Evolutionary conservation across 2,113 vertebrate genomes (phyloP).

Genomic region (Epinephelus lanceolatus): DNA sequence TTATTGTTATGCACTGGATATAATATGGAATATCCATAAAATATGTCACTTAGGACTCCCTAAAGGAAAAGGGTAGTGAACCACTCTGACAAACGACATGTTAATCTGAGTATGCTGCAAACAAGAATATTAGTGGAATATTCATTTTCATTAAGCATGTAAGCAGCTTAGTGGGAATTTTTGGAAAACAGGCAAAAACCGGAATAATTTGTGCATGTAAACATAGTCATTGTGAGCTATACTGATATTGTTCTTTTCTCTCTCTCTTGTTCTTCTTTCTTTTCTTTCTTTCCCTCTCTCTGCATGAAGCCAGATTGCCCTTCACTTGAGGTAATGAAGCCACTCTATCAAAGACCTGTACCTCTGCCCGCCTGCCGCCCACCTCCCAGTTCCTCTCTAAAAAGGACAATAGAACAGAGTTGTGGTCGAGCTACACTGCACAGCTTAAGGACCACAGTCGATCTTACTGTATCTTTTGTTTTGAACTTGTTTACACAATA

Average conservation of each 20-base stretch:
- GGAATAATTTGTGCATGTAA: too few relatives aligned
- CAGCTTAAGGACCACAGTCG: slow-evolving; percentile 48
- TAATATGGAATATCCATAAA: too few relatives aligned
- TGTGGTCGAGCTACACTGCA: slow-evolving; percentile 45
- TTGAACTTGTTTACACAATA: slow-evolving; percentile 27
- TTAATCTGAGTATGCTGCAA: too few relatives aligned
- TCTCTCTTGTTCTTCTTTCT: rapidly evolving
- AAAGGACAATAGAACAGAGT: slow-evolving; percentile 50
- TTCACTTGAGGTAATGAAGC: slow-evolving; percentile 83
- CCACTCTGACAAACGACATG: too few relatives aligned
- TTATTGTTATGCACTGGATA: too few relatives aligned
- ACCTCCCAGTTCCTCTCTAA: slow-evolving; percentile 41
- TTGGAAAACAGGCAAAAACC: too few relatives aligned
- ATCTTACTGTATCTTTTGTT: slow-evolving; percentile 44
- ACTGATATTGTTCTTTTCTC: not conserved
- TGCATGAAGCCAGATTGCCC: slow-evolving; percentile 78
- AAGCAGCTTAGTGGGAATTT: too few relatives aligned
- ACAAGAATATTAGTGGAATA: too few relatives aligned
- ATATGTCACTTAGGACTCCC: too few relatives aligned
- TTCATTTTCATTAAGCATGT: too few relatives aligned
- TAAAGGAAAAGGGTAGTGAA: too few relatives aligned
- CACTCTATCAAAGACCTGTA: slow-evolving; percentile 80
- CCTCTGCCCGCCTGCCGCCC: slow-evolving; percentile 53
- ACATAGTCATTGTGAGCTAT: not conserved
- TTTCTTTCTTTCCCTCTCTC: slow-evolving; percentile 25